Conservation (phyloP, 2,797 vertebrate species). For the Rachycentron canadum region DNA sequence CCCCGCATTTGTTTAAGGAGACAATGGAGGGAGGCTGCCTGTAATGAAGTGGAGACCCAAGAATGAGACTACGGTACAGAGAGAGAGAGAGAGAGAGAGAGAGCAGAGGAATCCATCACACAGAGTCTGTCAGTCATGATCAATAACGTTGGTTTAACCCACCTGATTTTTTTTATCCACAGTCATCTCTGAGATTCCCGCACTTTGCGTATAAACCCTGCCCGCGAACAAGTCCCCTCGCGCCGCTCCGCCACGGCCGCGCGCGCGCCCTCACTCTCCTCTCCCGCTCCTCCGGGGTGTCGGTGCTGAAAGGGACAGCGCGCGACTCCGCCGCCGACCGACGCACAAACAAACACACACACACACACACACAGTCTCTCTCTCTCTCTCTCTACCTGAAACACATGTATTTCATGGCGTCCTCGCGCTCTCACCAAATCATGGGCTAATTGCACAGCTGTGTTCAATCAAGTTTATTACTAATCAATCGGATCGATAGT, state of each 20-base stretch:
- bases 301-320: conserved; percentile 84
- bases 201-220: conserved; percentile 55
- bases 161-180: conserved; percentile 65
- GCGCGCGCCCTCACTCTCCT: conserved; percentile 26
- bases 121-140: conserved; percentile 55
- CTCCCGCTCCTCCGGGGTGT: conserved; percentile 66
- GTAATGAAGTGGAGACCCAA: conserved; percentile 65
- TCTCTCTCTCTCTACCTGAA: too few species aligned
- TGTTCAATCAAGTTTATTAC: conserved; percentile 72
- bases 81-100: background rate
- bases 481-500: conserved; percentile 65
- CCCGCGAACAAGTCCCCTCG: conserved; percentile 36
- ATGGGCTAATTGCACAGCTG: conserved; percentile 62
- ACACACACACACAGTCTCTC: too few species aligned
- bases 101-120: conserved; percentile 70
- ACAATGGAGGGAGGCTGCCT: conserved; percentile 57
- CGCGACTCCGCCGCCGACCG: conserved; percentile 81
- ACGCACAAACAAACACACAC: conserved; percentile 64
- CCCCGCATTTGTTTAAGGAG: conserved; percentile 67
- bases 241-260: conserved; percentile 3
- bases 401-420: conserved; percentile 19
- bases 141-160: conserved; percentile 68
- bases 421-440: conserved; percentile 55
- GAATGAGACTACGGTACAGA: conserved; percentile 62
- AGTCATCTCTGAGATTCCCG: conserved; percentile 28